Base-by-base conservation (phyloP, 2,888 invertebrate genomes). In the Sminthurinus aureus region DNA sequence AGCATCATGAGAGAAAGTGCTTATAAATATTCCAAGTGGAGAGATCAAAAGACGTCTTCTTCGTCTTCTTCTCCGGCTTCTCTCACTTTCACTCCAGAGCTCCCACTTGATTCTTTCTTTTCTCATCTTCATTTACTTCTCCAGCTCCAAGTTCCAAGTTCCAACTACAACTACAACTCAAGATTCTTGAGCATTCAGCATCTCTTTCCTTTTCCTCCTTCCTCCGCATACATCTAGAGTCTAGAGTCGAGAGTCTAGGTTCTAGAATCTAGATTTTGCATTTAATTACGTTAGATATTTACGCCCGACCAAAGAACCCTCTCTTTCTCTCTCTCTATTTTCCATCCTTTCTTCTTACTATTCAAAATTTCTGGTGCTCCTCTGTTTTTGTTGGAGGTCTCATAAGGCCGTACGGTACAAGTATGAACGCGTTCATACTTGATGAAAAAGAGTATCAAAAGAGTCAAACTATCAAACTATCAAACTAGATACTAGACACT, bases 1-100 rank as follows among this genome's bases (percentile, higher is more conserved):
- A 64, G 74, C 64, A 81, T 74, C 74, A 81, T 81, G 81, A 81
- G 81, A 81, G 81, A 81, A 81, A 81, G 81, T 75, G 81, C 81
- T 81, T 81, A 81, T 81, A 81, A 81, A 81, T 81, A 81, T 81
- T 81, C 74, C 66, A 74, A 75, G 9, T 64, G 58, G 8, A 64
- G 38, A 81, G 81, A 81, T 81, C 81, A 81, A 81, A 81, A 81
- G 81, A 75, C 74, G 58, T 74, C 74, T 81, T 77, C 22, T 12
- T 22, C 58, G 24, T 22, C 77, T 71, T 20, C 26, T 22, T 75
- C 75, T 52, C 51, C 2, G 50, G 3, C 15, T 77, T 77, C 64
- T 51, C 77, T 58, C 71, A 18, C 71, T 71, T 20, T 64, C 64
- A 20, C 77, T 24, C 12, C 3, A 38, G 38, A 38, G 38, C 38